phyloP scores from a whole-genome alignment of 1,140 invertebrate genomes.

The Portunus trituberculatus region DNA sequence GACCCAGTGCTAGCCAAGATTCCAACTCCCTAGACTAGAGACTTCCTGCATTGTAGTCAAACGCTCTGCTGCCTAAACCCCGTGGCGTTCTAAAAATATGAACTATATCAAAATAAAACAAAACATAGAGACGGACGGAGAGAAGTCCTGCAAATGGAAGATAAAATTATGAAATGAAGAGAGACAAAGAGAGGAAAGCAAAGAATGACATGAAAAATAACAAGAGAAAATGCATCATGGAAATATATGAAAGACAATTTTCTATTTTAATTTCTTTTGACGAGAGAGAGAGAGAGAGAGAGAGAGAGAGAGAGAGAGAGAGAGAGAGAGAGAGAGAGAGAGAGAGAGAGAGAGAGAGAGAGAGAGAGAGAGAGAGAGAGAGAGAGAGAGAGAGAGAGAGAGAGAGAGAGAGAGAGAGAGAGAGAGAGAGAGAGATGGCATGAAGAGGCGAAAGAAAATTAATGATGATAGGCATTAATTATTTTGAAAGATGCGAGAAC shows the following conservation, averaged over 20 bases:
- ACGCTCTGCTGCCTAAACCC: too few species aligned
- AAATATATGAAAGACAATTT: background rate
- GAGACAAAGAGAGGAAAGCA: slow-evolving; percentile 22
- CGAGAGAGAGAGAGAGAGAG: slow-evolving; percentile 28
- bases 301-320: slow-evolving; percentile 30
- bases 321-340: slow-evolving; percentile 40
- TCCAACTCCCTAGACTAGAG: too few species aligned
- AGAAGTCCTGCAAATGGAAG: background rate
- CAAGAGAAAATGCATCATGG: background rate
- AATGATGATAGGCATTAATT: background rate
- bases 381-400: background rate
- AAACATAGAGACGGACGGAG: background rate
- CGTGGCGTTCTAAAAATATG: background rate
- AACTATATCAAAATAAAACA: background rate
- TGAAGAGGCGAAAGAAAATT: background rate
- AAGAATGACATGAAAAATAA: background rate
- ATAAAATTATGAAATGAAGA: background rate
- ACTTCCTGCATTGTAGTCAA: too few species aligned
- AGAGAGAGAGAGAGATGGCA: background rate
- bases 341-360: slow-evolving; percentile 45
- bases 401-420: slow-evolving; percentile 17
- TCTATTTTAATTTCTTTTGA: background rate
- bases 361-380: slow-evolving; percentile 27
- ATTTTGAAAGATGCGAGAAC: too few species aligned
- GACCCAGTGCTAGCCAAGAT: too few species aligned